Evolutionary conservation across 2,113 vertebrate species (phyloP), one percentile per base, ranked within the genome.

Genomic region (Sprattus sprattus): DNA sequence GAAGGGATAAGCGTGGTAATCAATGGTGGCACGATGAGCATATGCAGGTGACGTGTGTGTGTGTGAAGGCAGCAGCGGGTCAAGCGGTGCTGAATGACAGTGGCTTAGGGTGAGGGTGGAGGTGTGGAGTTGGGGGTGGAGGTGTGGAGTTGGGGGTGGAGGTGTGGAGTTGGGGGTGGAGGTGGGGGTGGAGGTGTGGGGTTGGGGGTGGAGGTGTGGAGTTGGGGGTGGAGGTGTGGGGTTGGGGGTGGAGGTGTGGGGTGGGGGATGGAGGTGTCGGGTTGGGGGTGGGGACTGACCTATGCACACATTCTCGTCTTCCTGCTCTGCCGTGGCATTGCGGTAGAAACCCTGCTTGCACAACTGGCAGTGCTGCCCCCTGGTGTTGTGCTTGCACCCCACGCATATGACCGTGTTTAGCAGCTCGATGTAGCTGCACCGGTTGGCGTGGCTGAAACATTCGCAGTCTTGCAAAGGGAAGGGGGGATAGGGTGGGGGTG

Each of bases 361-460:
- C 92, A 97, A 96, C 94, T 99, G 96, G 95, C 98, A 99, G 97
- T 99, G 98, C 95, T 98, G 98, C 94, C 98, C 98, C 96, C 98
- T 97, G 97, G 98, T 99, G 97, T 99, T 99, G 98, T 99, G 98
- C 94, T 98, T 99, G 97, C 98, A 99, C 97, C 97, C 98, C 96
- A 99, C 97, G 95, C 98, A 99, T 97, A 99, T 97, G 97, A 99
- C 97, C 93, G 96, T 97, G 94, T 98, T 97, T 95, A 99, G 96
- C 97, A 99, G 95, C 95, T 99, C 96, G 96, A 99, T 97, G 97
- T 98, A 99, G 98, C 97, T 99, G 98, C 98, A 99, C 93, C 97
- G 98, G 95, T 97, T 98, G 97, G 98, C 99, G 97, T 99, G 98
- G 96, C 97, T 95, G 95, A 97, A 98, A 97, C 98, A 99, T 96